phyloP scores from a whole-genome alignment of 92 coral and sea anemone species.

The Parazoanthus swiftii region DNA sequence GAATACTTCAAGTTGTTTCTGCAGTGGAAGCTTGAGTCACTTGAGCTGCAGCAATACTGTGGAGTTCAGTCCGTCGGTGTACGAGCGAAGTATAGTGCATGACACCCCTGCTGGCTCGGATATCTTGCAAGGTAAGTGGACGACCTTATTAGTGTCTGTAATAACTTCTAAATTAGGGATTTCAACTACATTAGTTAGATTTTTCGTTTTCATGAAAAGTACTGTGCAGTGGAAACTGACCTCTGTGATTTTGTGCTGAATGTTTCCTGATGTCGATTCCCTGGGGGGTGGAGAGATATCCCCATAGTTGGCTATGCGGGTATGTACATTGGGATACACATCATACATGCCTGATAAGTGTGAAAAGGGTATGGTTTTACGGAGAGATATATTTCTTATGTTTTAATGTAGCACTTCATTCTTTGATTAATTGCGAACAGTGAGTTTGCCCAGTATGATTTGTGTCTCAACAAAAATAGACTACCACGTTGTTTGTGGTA shows the following conservation, averaged over 20 bases:
- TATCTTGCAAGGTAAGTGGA: conserved; percentile 43
- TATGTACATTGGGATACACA: no score
- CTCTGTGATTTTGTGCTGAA: no score
- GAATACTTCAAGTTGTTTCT: conserved; percentile 45
- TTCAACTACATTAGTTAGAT: no score
- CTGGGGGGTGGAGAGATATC: no score
- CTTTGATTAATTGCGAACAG: background rate
- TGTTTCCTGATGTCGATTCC: no score
- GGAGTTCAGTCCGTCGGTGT: conserved; percentile 30
- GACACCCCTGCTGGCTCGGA: conserved; percentile 46
- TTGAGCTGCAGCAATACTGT: conserved; percentile 20
- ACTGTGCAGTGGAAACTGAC: no score
- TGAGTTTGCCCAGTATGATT: background rate
- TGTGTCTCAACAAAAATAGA: background rate
- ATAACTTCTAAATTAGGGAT: background rate
- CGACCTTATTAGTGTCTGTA: background rate
- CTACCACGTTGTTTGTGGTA: background rate
- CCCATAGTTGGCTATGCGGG: no score
- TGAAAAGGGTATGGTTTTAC: no score
- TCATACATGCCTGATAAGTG: no score
- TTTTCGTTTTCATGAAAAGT: no score
- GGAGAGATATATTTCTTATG: no score
- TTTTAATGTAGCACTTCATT: no score
- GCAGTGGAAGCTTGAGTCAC: conserved; percentile 36
- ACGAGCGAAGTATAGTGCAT: conserved; percentile 40